These are phyloP conservation scores for Idaea dimidiata DNA, from an alignment of 2,888 invertebrate genomes.

Conservation along the genomic window DNA sequence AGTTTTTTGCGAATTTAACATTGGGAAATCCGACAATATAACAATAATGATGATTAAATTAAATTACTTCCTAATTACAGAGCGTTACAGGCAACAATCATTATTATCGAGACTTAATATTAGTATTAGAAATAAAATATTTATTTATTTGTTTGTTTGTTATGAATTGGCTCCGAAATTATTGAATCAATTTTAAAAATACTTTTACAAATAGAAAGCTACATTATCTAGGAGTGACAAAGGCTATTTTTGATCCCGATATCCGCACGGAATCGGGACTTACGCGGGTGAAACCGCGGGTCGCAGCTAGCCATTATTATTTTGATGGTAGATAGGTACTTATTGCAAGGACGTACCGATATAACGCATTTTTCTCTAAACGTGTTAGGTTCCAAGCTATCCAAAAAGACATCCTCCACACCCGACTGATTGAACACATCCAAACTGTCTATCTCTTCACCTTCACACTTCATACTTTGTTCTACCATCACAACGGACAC, in stretches of 20 bases:
- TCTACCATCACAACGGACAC: slow-evolving; percentile 59
- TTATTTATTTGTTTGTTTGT: no score
- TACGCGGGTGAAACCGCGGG: no score
- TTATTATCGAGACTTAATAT: no score
- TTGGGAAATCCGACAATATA: neutral
- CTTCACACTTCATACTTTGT: slow-evolving; percentile 59
- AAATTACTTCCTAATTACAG: neutral
- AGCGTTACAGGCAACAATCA: neutral
- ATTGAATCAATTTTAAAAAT: no score
- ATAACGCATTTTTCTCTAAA: slow-evolving; percentile 55
- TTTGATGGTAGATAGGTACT: neutral
- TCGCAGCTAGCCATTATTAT: no score
- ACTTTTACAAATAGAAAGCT: no score
- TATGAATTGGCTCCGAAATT: no score
- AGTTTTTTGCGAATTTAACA: neutral
- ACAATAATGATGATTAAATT: no score
- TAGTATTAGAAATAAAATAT: no score
- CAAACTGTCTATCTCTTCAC: slow-evolving; percentile 64
- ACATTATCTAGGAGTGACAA: no score
- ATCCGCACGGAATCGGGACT: no score
- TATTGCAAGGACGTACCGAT: slow-evolving; percentile 42
- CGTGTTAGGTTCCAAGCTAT: slow-evolving; percentile 64
- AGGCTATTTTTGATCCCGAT: no score
- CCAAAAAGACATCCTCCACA: slow-evolving; percentile 58
- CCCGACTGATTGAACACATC: slow-evolving; percentile 57